A percentile compares a stretch with the other conserved stretches of the same genome.
These are phyloP conservation scores for Microcebus griseorufus DNA, from an alignment of 2,113 vertebrate species.

Conservation along the genomic window DNA sequence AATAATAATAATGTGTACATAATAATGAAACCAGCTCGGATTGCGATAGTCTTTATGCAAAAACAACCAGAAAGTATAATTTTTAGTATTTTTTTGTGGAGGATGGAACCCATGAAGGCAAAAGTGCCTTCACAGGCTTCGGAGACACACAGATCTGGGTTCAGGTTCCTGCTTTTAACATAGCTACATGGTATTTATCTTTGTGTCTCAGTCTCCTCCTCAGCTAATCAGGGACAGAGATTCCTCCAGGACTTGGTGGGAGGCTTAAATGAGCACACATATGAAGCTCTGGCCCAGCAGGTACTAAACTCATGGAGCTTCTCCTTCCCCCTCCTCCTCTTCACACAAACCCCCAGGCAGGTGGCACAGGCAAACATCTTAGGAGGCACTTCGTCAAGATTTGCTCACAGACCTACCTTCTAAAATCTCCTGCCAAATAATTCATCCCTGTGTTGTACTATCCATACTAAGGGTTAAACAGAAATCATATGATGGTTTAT, in stretches of 20 bases:
- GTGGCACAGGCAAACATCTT: background rate
- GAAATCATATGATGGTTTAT: background rate
- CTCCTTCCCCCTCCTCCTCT: background rate
- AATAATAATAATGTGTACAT: background rate
- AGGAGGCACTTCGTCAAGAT: background rate
- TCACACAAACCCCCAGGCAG: background rate
- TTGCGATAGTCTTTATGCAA: background rate
- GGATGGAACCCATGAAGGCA: background rate
- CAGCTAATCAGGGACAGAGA: background rate
- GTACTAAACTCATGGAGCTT: background rate
- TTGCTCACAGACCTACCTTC: background rate
- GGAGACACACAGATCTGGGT: background rate
- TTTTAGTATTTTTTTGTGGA: background rate
- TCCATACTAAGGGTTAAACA: background rate
- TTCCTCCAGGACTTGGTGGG: background rate
- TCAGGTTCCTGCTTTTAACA: background rate
- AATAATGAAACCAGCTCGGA: background rate
- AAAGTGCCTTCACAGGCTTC: background rate
- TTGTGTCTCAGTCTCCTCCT: background rate
- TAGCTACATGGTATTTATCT: background rate
- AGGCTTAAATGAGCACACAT: background rate
- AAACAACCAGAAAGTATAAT: background rate
- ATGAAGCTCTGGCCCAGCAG: background rate
- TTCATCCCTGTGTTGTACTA: background rate
- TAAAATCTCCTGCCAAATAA: background rate